Base-by-base conservation (phyloP, 1,140 invertebrate species). In the Platorchestia sp. region DNA sequence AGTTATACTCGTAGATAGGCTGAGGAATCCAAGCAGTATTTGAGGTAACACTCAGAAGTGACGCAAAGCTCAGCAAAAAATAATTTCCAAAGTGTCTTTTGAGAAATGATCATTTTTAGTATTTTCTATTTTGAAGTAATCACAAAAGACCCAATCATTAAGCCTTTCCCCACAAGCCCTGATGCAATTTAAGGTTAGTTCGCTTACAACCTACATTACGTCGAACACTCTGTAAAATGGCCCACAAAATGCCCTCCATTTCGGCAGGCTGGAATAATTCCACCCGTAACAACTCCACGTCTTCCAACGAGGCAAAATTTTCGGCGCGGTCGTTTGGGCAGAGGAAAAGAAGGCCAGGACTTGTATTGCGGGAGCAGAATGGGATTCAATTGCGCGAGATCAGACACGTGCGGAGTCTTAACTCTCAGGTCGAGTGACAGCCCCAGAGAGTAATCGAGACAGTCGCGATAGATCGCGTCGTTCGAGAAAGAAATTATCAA, bases 301-400 rank as follows among this genome's bases (percentile, higher is more conserved):
- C 59, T 75, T 75, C 14, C 59, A 22, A 75, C 14, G 59, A 75
- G 59, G 59, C 27, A 75, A 75, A 75, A 75, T 75, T 75, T 75
- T 75, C 59, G 59, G 59, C 59, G 27, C 59, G 59, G 59, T 75
- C 59, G 59, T 75, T 75, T 75, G 59, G 59, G 59, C 59, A 22
- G 59, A 75, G 59, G 36, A 75, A 75, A 75, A 75, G 59, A 75
- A 75, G 27, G 59, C 59, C 59, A 22, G 59, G 59, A 75, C 59
- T 75, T 10, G 27, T 75, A 75, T 75, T 75, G 59, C 59, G 59
- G 59, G 59, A 75, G 59, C 27, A 75, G 59, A 90, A 90, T 42
- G 5, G 87, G 87, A 90, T 90, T 90, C 87, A 90, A 90, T 90
- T 90, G 87, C 87, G 22, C 87, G 41, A 90, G 87, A 90, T 90